phyloP scores from a whole-genome alignment of 2,113 vertebrate genomes.

The Clarias macrocephalus region DNA sequence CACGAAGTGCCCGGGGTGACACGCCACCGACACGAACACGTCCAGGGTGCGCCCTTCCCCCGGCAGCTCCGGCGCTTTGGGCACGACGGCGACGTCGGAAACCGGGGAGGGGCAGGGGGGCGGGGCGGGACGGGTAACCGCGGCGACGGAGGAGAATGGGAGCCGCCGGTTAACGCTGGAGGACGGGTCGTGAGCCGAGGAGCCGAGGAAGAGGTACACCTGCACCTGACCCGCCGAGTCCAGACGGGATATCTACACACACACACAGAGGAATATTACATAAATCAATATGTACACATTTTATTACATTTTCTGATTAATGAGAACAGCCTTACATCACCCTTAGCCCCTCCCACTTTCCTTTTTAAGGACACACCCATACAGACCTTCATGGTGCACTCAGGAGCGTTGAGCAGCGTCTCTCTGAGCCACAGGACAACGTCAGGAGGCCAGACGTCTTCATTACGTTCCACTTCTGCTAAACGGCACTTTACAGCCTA shows the following conservation, averaged over 20 bases:
- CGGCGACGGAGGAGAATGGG: slow-evolving; percentile 58
- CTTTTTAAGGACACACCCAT: background rate
- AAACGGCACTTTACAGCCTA: slow-evolving; percentile 86
- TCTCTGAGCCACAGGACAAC: slow-evolving; percentile 83
- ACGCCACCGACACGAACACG: slow-evolving; percentile 85
- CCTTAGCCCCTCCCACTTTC: background rate
- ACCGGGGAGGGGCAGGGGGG: slow-evolving; percentile 27
- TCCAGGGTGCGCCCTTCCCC: slow-evolving; percentile 84
- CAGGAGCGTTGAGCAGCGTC: slow-evolving; percentile 71
- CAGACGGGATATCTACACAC: slow-evolving; percentile 77
- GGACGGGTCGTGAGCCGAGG: slow-evolving; percentile 69
- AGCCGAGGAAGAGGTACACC: slow-evolving; percentile 81
- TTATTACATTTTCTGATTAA: background rate
- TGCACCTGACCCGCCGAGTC: slow-evolving; percentile 73
- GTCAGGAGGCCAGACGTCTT: slow-evolving; percentile 84
- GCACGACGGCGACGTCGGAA: slow-evolving; percentile 57
- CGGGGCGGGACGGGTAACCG: background rate
- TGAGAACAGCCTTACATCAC: background rate
- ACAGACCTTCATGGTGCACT: slow-evolving; percentile 87
- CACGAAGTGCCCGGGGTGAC: slow-evolving; percentile 92
- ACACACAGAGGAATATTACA: background rate
- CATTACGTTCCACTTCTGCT: slow-evolving; percentile 77
- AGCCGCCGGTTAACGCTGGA: slow-evolving; percentile 84
- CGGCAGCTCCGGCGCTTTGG: slow-evolving; percentile 76
- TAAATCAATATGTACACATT: background rate